A percentile compares a stretch with the other conserved stretches of the same genome.
phyloP scores from a whole-genome alignment of 1,140 invertebrate genomes.

The Heliconius congener region DNA sequence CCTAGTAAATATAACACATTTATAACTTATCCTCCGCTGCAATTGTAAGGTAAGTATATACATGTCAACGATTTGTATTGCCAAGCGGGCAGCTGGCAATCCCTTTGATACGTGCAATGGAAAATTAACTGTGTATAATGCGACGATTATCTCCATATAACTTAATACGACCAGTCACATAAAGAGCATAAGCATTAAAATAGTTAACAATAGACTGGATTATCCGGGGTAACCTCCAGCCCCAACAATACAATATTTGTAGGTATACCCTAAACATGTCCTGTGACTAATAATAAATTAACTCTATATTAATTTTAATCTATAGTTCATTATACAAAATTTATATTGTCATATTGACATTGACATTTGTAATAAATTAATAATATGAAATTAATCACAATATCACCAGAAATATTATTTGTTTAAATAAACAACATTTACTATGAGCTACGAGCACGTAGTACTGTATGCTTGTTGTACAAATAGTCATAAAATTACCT shows the following conservation, averaged over 20 bases:
- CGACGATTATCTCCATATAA: constrained; percentile 78
- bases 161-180: constrained; percentile 76
- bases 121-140: constrained; percentile 78
- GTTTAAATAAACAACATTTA: too few species aligned
- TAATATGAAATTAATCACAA: too few species aligned
- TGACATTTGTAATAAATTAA: too few species aligned
- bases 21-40: background rate
- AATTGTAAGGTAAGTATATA: constrained; percentile 25
- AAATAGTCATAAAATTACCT: too few species aligned
- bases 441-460: too few species aligned
- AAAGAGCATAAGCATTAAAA: constrained; percentile 79
- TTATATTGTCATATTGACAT: background rate
- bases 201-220: constrained; percentile 76
- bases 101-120: constrained; percentile 57
- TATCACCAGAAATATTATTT: too few species aligned
- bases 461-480: too few species aligned
- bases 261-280: background rate
- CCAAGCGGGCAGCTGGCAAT: constrained; percentile 65
- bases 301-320: constrained; percentile 2
- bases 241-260: constrained; percentile 48
- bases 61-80: constrained; percentile 60
- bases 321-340: background rate
- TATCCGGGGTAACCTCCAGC: constrained; percentile 70
- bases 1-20: background rate
- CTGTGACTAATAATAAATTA: too few species aligned